Base-by-base conservation (phyloP, 1,140 invertebrate species). In the Diachasmimorpha longicaudata region DNA sequence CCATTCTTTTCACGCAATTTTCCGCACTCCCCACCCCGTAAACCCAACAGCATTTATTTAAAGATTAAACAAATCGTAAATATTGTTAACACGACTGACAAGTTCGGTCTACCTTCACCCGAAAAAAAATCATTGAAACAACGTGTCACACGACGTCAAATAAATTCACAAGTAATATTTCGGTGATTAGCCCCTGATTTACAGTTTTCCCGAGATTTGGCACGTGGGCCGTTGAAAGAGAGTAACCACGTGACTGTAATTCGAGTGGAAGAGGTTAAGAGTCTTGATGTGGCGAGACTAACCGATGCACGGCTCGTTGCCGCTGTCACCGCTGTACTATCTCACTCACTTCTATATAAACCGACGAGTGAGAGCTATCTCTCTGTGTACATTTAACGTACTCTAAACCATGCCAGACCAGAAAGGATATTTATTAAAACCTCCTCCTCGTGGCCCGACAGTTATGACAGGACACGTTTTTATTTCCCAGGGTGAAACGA, bases 211-310 rank as follows among this genome's bases (percentile, higher is more conserved):
- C 25, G n/a, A 19, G 48, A 14, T 19, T 52, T 25, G 58, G 58
- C 58, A 63, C 58, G 58, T 63, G 58, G 23, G 58, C 48, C 23
- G 58, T 19, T 63, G 23, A 63, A 63, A 63, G 58, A 63, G 58
- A 78, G 71, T 31, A 76, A 75, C 75, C 77, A 71, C 46, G 77
- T 78, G 78, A 76, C 78, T 76, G 36, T 69, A 69, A 71, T 76
- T 76, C 39, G 74, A 76, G 69, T 71, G 39, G 68, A 55, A 19
- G 74, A 75, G 74, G 74, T 76, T 76, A 76, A 79, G 79, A 81
- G 80, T 85, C 82, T 85, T 87, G 86, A 88, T 86, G 85, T 87
- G 81, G 81, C 88, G 86, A 85, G 86, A 88, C 87, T 85, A 88
- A 86, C 84, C 83, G 83, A 85, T 82, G 85, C 84, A 88, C 86